phyloP scores from a whole-genome alignment of 1,140 invertebrate species.

The Zaprionus davidi region DNA sequence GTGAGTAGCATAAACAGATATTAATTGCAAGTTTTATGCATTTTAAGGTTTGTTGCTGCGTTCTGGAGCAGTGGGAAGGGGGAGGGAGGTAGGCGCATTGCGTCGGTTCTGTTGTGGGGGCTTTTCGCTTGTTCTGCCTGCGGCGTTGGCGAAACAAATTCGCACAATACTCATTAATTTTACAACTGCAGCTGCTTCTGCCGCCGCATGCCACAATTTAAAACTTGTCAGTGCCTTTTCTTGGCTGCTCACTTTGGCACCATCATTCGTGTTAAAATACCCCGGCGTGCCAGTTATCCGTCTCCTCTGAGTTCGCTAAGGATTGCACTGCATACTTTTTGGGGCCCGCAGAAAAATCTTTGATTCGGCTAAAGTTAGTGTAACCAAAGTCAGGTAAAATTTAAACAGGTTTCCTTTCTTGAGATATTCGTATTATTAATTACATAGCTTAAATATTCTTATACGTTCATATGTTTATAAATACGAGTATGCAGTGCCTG shows the following conservation, averaged over 20 bases:
- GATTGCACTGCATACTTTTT: constrained; percentile 33
- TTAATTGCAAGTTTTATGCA: constrained; percentile 12
- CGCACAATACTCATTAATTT: constrained; percentile 21
- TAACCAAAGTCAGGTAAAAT: not conserved
- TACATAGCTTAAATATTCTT: no score
- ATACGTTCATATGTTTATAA: no score
- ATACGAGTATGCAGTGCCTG: no score
- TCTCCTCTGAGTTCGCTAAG: not conserved
- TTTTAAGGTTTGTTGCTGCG: not conserved
- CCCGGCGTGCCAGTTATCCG: not conserved
- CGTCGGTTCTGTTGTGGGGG: not conserved
- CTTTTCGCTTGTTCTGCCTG: not conserved
- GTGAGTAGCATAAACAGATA: constrained; percentile 28
- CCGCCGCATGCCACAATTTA: not conserved
- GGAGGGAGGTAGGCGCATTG: not conserved
- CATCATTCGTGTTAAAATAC: not conserved
- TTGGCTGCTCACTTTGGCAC: not conserved
- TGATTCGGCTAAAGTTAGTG: not conserved
- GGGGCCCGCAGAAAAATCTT: constrained; percentile 3
- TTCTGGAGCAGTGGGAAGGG: no score
- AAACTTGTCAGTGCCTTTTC: not conserved
- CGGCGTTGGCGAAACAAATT: constrained; percentile 11
- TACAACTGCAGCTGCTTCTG: constrained; percentile 11
- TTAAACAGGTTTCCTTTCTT: no score
- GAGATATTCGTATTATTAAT: no score